Conservation (phyloP, 1,140 invertebrate species). For the Diorhabda sublineata region DNA sequence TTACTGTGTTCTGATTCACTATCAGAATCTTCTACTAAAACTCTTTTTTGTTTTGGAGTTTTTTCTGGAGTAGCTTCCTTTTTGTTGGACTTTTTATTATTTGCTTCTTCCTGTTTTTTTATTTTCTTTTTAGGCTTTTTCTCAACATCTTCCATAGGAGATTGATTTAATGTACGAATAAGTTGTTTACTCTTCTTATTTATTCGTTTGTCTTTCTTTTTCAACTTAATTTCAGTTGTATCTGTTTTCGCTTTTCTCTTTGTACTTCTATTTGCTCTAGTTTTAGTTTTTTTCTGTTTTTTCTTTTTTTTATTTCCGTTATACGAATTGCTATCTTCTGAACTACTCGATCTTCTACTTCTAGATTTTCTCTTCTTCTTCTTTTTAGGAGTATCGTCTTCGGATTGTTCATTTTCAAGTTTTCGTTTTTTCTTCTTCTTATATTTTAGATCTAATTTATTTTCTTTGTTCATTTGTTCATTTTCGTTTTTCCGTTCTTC, state of each 20-base stretch:
- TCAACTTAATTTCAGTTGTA: slow-evolving; percentile 3
- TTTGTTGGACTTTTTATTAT: no score
- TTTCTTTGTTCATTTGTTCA: neutral
- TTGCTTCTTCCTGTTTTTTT: neutral
- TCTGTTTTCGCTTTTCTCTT: slow-evolving; percentile 23
- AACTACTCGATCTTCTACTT: slow-evolving; percentile 49
- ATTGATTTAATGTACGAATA: neutral
- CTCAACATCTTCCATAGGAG: neutral
- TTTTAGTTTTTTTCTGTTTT: slow-evolving; percentile 41
- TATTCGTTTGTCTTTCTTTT: slow-evolving; percentile 13
- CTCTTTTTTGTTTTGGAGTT: no score
- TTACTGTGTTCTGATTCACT: no score
- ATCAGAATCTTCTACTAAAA: no score
- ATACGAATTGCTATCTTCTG: slow-evolving; percentile 38
- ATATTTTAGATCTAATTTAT: neutral
- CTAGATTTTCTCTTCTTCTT: slow-evolving; percentile 47
- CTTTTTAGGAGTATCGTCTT: slow-evolving; percentile 35
- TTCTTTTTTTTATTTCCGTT: slow-evolving; percentile 48
- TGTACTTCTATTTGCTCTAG: slow-evolving; percentile 51
- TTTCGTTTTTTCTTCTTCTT: slow-evolving; percentile 13
- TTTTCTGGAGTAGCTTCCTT: no score
- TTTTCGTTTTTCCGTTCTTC: neutral
- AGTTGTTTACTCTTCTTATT: neutral
- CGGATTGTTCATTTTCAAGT: slow-evolving; percentile 25
- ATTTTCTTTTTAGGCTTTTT: neutral